Percentiles rank a stretch among this genome's conserved stretches.
These are phyloP conservation scores for Clarias batrachus DNA, from an alignment of 2,113 vertebrate genomes.

Conservation along the genomic window DNA sequence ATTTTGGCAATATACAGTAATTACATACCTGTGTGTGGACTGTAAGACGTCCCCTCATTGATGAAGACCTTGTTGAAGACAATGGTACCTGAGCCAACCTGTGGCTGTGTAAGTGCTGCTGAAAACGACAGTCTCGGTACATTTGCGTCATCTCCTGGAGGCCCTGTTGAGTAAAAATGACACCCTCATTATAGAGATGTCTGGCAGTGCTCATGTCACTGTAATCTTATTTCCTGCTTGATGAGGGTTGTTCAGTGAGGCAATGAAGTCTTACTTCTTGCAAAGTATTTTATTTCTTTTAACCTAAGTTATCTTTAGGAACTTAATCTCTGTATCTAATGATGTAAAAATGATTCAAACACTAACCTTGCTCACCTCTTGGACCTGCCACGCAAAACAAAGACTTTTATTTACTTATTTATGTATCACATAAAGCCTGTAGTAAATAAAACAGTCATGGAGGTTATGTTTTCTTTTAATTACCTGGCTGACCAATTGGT, in stretches of 20 bases:
- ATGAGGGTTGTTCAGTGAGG: neutral
- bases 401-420: conserved; percentile 3
- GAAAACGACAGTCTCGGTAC: conserved; percentile 84
- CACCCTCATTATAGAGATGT: neutral
- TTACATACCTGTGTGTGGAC: conserved; percentile 77
- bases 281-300: neutral
- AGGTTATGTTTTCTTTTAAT: neutral
- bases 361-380: conserved; percentile 85
- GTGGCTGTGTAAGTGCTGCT: conserved; percentile 79
- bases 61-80: conserved; percentile 83
- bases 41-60: conserved; percentile 82
- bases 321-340: neutral
- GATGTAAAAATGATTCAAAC: neutral
- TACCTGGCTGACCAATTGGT: conserved; percentile 81
- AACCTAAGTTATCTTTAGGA: neutral
- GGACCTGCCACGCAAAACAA: conserved; percentile 73
- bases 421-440: neutral
- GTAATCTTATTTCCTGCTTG: neutral
- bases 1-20: neutral
- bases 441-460: neutral
- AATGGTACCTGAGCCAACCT: conserved; percentile 78
- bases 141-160: conserved; percentile 74
- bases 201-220: neutral
- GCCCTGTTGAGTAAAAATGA: conserved; percentile 66
- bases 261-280: neutral